A percentile compares a stretch with the other conserved stretches of the same genome.
Conservation (phyloP, 2,888 invertebrate species). For the Xanthia icteritia region DNA sequence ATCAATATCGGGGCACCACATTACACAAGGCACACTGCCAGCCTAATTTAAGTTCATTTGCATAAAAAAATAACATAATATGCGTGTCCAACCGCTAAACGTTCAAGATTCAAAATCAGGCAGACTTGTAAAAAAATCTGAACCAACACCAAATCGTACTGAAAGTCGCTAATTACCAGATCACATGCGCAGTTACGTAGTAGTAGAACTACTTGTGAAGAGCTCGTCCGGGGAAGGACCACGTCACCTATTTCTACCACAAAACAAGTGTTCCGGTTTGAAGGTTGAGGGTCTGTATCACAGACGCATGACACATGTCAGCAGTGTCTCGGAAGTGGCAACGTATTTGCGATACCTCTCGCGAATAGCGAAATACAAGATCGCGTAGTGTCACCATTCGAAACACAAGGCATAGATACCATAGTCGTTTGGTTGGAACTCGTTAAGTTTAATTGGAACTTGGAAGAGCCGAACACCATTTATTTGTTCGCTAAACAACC, state of each 20-base stretch:
- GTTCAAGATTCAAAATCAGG: slow-evolving; percentile 1
- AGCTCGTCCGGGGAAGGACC: slow-evolving; percentile 31
- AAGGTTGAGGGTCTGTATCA: no score
- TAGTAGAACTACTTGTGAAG: slow-evolving; percentile 22
- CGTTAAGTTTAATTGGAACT: neutral
- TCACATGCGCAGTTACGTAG: neutral
- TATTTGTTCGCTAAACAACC: neutral
- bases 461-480: neutral
- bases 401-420: neutral
- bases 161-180: neutral
- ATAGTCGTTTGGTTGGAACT: slow-evolving; percentile 24
- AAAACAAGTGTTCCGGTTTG: neutral
- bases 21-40: neutral
- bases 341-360: neutral
- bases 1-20: neutral
- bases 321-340: neutral
- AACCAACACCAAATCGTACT: neutral
- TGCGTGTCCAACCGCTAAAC: neutral
- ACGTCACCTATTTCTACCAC: slow-evolving; percentile 15
- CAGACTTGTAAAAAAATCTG: neutral
- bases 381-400: neutral
- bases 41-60: neutral
- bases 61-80: neutral
- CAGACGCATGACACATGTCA: slow-evolving; percentile 11
- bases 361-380: neutral